These are phyloP conservation scores for Argya squamiceps DNA, from an alignment of 2,797 vertebrate genomes.

Conservation along the genomic window DNA sequence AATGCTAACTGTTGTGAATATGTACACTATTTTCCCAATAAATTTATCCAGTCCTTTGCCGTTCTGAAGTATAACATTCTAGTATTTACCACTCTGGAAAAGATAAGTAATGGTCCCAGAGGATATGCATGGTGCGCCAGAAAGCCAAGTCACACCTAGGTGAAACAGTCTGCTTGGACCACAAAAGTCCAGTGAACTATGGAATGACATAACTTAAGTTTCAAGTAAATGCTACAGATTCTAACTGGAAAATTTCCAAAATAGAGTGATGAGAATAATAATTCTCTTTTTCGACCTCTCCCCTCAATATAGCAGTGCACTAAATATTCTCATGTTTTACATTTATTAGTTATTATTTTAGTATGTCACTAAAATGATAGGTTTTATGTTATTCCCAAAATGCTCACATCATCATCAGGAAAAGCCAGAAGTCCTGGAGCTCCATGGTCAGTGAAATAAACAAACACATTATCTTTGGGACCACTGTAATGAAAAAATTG, in stretches of 20 bases:
- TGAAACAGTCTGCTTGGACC: not conserved
- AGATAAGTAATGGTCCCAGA: not conserved
- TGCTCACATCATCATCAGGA: conserved; percentile 88
- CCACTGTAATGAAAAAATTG: conserved; percentile 80
- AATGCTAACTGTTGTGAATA: not conserved
- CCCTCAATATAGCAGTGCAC: not conserved
- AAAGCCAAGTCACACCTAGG: not conserved
- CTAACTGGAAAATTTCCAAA: not conserved
- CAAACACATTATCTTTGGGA: conserved; percentile 91
- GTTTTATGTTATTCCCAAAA: not conserved
- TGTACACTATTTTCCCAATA: not conserved
- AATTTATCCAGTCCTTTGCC: not conserved
- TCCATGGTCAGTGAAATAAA: conserved; percentile 96
- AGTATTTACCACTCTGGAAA: not conserved
- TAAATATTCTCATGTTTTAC: not conserved
- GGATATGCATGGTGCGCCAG: not conserved
- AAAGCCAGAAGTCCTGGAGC: conserved; percentile 91
- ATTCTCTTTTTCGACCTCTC: not conserved
- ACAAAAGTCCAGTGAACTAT: not conserved
- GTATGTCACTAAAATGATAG: not conserved
- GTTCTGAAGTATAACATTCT: not conserved
- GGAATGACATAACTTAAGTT: not conserved
- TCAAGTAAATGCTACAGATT: not conserved
- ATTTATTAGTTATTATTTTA: not conserved
- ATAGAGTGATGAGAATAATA: not conserved